Evolutionary conservation across 2,113 vertebrate species (phyloP).

Genomic region (Trinectes maculatus): DNA sequence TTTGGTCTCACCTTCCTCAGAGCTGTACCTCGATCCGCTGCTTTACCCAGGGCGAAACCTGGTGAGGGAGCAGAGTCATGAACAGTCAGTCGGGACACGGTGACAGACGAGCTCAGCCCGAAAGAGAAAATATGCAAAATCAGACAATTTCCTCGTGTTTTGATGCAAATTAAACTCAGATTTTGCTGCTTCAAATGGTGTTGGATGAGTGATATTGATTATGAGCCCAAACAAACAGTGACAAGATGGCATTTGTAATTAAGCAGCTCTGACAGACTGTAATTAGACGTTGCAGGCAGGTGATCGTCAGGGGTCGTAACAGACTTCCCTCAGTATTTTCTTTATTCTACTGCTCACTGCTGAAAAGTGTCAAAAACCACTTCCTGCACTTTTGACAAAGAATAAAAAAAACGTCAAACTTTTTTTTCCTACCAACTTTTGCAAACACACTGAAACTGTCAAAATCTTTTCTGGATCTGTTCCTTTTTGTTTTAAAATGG

Average conservation of each 20-base stretch:
- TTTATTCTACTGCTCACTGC: neutral
- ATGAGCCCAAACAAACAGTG: neutral
- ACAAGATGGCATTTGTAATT: neutral
- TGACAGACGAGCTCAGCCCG: neutral
- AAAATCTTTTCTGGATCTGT: no score
- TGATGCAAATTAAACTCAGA: neutral
- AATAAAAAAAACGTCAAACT: no score
- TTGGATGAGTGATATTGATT: neutral
- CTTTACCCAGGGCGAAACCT: constrained; percentile 96
- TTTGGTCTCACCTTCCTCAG: constrained; percentile 87
- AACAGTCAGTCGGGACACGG: neutral
- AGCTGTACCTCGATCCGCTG: constrained; percentile 86
- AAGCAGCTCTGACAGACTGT: neutral
- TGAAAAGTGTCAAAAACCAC: constrained; percentile 6
- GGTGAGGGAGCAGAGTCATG: neutral
- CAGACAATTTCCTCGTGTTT: no score
- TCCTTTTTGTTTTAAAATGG: no score
- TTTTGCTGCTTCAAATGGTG: neutral
- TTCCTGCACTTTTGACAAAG: neutral
- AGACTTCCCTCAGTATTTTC: neutral
- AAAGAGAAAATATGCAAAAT: neutral
- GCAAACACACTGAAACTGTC: neutral
- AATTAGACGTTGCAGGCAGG: neutral
- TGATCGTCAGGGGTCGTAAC: no score
- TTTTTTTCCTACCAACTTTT: neutral